phyloP scores from a whole-genome alignment of 2,888 invertebrate species.

The Aporophyla lueneburgensis region DNA sequence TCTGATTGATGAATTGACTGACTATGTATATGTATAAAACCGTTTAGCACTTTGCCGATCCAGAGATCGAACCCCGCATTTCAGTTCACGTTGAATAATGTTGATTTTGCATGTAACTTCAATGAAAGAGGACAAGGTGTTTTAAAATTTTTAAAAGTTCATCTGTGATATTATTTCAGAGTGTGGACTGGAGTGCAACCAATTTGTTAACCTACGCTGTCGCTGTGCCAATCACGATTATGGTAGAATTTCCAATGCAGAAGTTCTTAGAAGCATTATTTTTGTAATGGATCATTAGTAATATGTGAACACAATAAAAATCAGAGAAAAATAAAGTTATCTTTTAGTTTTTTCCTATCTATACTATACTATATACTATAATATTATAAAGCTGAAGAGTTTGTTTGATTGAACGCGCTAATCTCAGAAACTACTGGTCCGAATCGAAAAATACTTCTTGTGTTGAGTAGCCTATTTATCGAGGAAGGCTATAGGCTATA shows the following conservation, averaged over 20 bases:
- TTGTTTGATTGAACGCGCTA: too few species aligned
- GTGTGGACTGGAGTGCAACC: constrained; percentile 64
- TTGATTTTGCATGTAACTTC: neutral
- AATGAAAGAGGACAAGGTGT: neutral
- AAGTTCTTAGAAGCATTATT: constrained; percentile 50
- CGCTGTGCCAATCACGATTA: constrained; percentile 62
- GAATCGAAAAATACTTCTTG: too few species aligned
- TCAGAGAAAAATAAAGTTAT: neutral
- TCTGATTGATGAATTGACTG: too few species aligned
- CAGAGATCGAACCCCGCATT: neutral
- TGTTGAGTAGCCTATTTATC: too few species aligned
- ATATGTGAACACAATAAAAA: constrained; percentile 13
- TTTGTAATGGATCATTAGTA: constrained; percentile 7
- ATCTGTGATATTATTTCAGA: constrained; percentile 54
- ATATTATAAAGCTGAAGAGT: too few species aligned
- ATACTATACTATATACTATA: too few species aligned
- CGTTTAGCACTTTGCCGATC: neutral
- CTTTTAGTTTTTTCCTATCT: neutral
- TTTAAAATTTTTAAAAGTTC: too few species aligned
- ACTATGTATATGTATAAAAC: too few species aligned
- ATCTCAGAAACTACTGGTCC: too few species aligned
- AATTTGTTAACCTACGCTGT: constrained; percentile 54
- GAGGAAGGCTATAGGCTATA: too few species aligned
- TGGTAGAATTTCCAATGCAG: constrained; percentile 65
- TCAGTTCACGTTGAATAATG: neutral